phyloP scores from a whole-genome alignment of 2,113 vertebrate species.

The Cebus imitator region DNA sequence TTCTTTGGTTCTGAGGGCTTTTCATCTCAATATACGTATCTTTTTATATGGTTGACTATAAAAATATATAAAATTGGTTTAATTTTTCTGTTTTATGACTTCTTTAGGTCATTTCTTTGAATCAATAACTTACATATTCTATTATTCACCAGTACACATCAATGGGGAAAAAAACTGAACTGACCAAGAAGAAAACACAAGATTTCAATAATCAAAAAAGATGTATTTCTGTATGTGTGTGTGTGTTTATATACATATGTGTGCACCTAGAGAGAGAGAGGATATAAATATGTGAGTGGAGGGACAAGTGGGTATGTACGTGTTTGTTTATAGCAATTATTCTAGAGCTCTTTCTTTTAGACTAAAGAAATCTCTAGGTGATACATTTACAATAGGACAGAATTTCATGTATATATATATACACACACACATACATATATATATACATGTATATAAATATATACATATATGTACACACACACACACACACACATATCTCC shows the following conservation, averaged over 20 bases:
- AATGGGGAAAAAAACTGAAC: background rate
- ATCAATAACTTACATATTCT: background rate
- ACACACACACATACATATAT: background rate
- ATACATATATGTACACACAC: background rate
- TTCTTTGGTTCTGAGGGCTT: background rate
- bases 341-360: background rate
- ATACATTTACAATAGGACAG: background rate
- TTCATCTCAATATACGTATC: background rate
- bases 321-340: background rate
- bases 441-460: background rate
- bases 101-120: background rate
- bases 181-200: background rate
- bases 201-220: background rate
- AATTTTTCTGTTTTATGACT: background rate
- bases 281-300: background rate
- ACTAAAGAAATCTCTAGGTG: background rate
- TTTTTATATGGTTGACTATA: background rate
- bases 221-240: background rate
- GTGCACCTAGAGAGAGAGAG: background rate
- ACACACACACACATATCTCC: background rate
- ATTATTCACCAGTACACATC: background rate
- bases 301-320: too few species aligned
- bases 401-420: background rate
- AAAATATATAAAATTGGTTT: background rate
- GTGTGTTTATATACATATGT: background rate